These are phyloP conservation scores for Gryllus longicercus DNA, from an alignment of 2,888 invertebrate species.

Conservation along the genomic window DNA sequence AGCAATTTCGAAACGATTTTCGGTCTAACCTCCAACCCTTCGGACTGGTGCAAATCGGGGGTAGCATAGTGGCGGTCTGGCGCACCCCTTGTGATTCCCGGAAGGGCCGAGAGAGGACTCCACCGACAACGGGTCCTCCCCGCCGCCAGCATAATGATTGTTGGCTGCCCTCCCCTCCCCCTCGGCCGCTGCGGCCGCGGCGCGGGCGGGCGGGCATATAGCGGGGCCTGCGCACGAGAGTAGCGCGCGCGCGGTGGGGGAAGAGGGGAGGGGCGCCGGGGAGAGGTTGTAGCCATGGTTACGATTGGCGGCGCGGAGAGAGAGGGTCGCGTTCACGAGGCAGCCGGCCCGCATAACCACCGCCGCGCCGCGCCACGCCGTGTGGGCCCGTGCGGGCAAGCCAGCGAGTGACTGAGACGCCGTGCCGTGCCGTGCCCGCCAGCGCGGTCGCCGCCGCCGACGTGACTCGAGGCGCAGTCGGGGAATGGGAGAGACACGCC, in stretches of 20 bases:
- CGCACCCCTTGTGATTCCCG: not conserved
- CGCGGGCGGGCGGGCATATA: not conserved
- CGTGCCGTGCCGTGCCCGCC: not conserved
- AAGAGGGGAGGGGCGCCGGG: not conserved
- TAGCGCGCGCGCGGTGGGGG: not conserved
- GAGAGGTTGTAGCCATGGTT: conserved; percentile 17
- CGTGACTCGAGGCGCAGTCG: not conserved
- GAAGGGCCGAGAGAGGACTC: not conserved
- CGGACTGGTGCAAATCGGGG: too few species aligned
- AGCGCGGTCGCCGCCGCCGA: not conserved
- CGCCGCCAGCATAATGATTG: not conserved
- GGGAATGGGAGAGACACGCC: not conserved
- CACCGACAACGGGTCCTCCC: not conserved
- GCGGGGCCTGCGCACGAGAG: not conserved
- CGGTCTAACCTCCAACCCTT: too few species aligned
- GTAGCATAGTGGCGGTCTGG: too few species aligned
- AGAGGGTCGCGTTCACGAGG: not conserved
- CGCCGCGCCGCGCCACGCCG: not conserved
- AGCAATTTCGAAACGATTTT: too few species aligned
- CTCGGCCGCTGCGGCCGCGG: not conserved
- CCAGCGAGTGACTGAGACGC: not conserved
- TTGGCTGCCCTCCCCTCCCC: not conserved
- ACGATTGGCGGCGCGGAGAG: conserved; percentile 6
- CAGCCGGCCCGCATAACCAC: not conserved
- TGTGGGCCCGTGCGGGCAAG: not conserved